phyloP scores from a whole-genome alignment of 1,140 invertebrate species.

The Pseudomyrmex cubaensis region DNA sequence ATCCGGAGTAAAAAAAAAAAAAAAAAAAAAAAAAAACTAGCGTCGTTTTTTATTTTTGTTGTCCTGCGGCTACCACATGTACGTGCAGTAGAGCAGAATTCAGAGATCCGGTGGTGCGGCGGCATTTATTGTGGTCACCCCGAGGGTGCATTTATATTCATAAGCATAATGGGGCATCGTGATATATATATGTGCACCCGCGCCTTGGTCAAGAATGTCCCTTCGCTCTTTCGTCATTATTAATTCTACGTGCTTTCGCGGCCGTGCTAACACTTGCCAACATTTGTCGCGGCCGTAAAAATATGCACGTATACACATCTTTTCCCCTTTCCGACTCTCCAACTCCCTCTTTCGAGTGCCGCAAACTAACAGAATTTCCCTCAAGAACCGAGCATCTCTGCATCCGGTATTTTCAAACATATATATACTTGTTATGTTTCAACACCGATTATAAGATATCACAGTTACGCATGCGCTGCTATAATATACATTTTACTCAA shows the following conservation, averaged over 20 bases:
- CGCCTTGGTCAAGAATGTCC: conserved; percentile 63
- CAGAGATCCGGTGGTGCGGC: conserved; percentile 67
- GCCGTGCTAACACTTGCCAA: conserved; percentile 4
- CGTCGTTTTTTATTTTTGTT: conserved; percentile 70
- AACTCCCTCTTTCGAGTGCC: background rate
- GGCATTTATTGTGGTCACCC: conserved; percentile 73
- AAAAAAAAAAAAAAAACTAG: background rate
- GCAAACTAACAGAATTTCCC: conserved; percentile 9
- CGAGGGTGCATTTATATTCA: conserved; percentile 76
- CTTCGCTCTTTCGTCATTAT: conserved; percentile 74
- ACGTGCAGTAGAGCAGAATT: conserved; percentile 68
- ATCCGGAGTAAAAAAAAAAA: conserved; percentile 25
- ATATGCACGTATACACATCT: background rate
- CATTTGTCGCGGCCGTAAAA: conserved; percentile 20
- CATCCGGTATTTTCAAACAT: conserved; percentile 17
- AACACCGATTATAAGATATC: conserved; percentile 3
- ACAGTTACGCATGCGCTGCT: background rate
- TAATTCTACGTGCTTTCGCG: conserved; percentile 61
- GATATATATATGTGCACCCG: conserved; percentile 68
- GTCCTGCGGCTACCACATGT: conserved; percentile 62
- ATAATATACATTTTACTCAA: conserved; percentile 2
- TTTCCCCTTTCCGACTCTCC: conserved; percentile 1
- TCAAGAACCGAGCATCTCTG: conserved; percentile 26
- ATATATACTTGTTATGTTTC: conserved; percentile 5
- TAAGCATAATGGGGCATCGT: conserved; percentile 74